A percentile compares a stretch with the other conserved stretches of the same genome.
Conservation (phyloP, 2,113 vertebrate genomes). For the Megaceryle maxima region DNA sequence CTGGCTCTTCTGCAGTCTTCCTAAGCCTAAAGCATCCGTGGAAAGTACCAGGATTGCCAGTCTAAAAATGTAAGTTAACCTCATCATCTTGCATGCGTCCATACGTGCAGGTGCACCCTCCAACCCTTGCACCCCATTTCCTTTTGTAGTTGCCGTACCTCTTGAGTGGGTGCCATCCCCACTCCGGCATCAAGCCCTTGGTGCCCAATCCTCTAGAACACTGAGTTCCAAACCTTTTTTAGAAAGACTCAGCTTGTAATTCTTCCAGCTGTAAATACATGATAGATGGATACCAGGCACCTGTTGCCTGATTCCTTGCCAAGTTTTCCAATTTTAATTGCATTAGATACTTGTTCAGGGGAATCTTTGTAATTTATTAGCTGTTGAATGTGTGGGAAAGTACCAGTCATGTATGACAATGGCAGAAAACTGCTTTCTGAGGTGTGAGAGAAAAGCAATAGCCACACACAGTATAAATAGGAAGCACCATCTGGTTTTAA, state of each 20-base stretch:
- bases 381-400: constrained; percentile 25
- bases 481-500: constrained; percentile 15
- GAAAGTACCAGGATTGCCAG: constrained; percentile 7
- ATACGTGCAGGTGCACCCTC: not conserved
- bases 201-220: not conserved
- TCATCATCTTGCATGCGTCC: not conserved
- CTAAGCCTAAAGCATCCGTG: not conserved
- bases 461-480: not conserved
- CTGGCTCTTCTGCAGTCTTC: not conserved
- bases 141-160: not conserved
- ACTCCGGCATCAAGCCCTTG: not conserved
- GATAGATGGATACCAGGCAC: constrained; percentile 49
- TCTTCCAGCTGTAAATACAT: not conserved
- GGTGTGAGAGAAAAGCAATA: constrained; percentile 9
- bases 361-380: not conserved
- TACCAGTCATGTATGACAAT: not conserved
- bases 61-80: not conserved
- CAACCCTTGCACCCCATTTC: not conserved
- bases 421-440: constrained; percentile 22
- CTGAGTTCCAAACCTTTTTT: constrained; percentile 38
- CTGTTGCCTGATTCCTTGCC: constrained; percentile 19
- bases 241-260: constrained; percentile 20
- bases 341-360: not conserved
- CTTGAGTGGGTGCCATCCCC: not conserved
- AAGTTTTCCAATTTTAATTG: constrained; percentile 20